These are phyloP conservation scores for Penaeus japonicus DNA, from an alignment of 1,140 invertebrate species.

Conservation along the genomic window DNA sequence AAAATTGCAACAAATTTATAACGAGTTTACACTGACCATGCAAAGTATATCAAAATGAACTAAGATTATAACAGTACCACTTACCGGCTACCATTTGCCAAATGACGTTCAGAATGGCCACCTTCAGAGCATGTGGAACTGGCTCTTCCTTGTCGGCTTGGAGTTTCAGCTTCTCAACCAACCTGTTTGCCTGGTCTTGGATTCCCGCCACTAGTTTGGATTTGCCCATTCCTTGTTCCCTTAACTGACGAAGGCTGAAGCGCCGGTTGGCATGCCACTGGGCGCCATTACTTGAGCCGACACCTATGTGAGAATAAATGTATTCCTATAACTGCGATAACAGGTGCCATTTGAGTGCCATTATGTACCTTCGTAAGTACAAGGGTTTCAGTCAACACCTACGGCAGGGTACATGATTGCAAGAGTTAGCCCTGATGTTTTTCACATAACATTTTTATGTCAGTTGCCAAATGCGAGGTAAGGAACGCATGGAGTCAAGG, in stretches of 20 bases:
- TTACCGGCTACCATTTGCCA: conserved; percentile 31
- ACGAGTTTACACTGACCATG: too few relatives aligned
- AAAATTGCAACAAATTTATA: too few relatives aligned
- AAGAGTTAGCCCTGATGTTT: too few relatives aligned
- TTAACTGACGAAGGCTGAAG: conserved; percentile 25
- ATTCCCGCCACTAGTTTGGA: neutral
- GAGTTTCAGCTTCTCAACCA: conserved; percentile 7
- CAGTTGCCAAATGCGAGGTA: too few relatives aligned
- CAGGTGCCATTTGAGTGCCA: too few relatives aligned
- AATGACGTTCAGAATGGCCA: conserved; percentile 22
- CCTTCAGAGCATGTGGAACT: neutral
- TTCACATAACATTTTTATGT: too few relatives aligned
- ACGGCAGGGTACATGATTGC: too few relatives aligned
- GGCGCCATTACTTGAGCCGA: neutral
- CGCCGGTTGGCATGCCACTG: neutral
- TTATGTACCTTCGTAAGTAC: too few relatives aligned
- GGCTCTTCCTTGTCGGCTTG: neutral
- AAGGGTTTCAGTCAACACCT: too few relatives aligned
- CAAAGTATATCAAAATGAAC: too few relatives aligned
- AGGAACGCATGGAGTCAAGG: too few relatives aligned
- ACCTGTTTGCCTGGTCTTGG: neutral
- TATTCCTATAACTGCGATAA: too few relatives aligned
- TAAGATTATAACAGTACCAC: neutral
- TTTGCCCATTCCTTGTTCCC: conserved; percentile 31
- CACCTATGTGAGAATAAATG: neutral